Percentiles rank a stretch among this genome's conserved stretches.
These are phyloP conservation scores for Drosophila carrolli DNA, from an alignment of 1,140 invertebrate species.

Conservation along the genomic window DNA sequence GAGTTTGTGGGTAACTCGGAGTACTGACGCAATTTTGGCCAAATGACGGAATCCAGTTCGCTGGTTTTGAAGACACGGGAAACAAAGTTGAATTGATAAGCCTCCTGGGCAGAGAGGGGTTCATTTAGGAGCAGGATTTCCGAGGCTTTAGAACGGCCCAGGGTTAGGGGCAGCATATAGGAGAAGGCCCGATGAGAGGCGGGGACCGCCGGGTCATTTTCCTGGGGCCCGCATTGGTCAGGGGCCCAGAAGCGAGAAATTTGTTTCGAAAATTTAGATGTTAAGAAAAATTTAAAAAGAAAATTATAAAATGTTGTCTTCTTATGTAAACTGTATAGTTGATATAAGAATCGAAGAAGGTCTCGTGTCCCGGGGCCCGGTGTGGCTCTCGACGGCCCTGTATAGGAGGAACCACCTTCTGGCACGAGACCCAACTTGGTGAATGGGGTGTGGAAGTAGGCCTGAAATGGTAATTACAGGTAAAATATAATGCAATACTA, in stretches of 20 bases:
- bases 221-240: no score
- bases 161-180: constrained; percentile 92
- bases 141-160: constrained; percentile 91
- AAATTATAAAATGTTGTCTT: no score
- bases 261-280: no score
- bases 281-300: no score
- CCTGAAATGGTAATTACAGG: constrained; percentile 85
- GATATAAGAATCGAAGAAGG: no score
- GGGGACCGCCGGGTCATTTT: no score
- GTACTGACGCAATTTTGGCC: constrained; percentile 67
- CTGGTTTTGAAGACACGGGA: constrained; percentile 60
- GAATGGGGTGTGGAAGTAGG: constrained; percentile 95
- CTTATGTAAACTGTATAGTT: no score
- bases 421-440: constrained; percentile 91
- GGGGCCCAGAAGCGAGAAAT: no score
- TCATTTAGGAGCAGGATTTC: constrained; percentile 93
- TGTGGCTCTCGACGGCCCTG: no score
- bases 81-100: constrained; percentile 88
- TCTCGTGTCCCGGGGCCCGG: no score
- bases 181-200: constrained; percentile 75
- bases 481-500: background rate
- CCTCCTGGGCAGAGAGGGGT: constrained; percentile 92
- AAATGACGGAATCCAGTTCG: constrained; percentile 57
- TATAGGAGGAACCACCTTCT: constrained; percentile 91
- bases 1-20: constrained; percentile 61